These are phyloP conservation scores for Carassius carassius DNA, from an alignment of 2,113 vertebrate species.

Conservation along the genomic window DNA sequence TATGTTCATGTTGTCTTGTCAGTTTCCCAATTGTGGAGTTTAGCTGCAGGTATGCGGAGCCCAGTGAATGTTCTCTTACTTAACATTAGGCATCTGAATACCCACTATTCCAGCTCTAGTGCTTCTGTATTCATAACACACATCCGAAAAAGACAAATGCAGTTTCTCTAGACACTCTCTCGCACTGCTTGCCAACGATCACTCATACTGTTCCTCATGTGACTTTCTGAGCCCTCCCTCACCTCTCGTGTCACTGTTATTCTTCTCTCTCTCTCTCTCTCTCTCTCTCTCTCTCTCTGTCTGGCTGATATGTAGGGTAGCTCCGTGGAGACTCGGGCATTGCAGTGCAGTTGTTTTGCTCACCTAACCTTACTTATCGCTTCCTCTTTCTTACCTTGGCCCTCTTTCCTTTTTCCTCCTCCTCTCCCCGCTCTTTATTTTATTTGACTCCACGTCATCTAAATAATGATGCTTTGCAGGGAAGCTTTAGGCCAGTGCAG, in stretches of 20 bases:
- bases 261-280: constrained; percentile 22
- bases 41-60: background rate
- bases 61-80: background rate
- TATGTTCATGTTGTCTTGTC: background rate
- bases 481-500: constrained; percentile 47
- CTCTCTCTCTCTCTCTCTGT: constrained; percentile 46
- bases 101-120: constrained; percentile 6
- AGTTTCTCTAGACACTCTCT: constrained; percentile 28
- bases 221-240: constrained; percentile 37
- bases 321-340: constrained; percentile 71
- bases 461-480: constrained; percentile 45
- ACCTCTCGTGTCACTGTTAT: constrained; percentile 25
- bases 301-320: constrained; percentile 75
- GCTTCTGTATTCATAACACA: constrained; percentile 34
- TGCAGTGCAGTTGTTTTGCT: constrained; percentile 51
- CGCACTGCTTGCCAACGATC: background rate
- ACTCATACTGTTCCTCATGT: constrained; percentile 12
- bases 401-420: constrained; percentile 25
- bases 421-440: constrained; percentile 23
- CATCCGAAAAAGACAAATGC: constrained; percentile 22
- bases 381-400: constrained; percentile 49
- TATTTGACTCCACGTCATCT: constrained; percentile 35
- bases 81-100: constrained; percentile 12
- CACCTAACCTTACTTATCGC: constrained; percentile 46
- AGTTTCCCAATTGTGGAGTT: background rate